Percentiles rank a stretch among this genome's conserved stretches.
Conservation (phyloP, 2,888 invertebrate genomes). For the Lordiphosa andalusiaca region DNA sequence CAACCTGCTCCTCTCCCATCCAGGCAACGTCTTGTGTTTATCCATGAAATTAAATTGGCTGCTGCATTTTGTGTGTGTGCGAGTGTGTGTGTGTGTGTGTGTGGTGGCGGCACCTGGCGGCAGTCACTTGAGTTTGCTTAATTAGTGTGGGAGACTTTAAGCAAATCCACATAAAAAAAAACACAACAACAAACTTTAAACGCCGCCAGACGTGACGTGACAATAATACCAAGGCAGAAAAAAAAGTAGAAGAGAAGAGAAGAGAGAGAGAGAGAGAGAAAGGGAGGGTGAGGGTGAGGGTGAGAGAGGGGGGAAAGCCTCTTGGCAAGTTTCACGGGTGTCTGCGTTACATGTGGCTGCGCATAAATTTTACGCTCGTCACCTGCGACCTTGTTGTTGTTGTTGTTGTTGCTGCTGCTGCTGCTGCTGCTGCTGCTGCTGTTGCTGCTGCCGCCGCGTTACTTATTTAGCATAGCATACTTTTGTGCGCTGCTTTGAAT, state of each 20-base stretch:
- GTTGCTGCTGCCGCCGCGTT: conserved; percentile 37
- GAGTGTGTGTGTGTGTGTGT: too few species aligned
- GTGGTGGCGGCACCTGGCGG: conserved; percentile 48
- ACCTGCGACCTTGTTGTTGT: conserved; percentile 67
- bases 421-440: conserved; percentile 30
- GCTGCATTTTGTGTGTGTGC: conserved; percentile 41
- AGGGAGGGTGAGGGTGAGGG: not conserved
- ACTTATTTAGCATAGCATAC: conserved; percentile 70
- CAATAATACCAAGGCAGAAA: conserved; percentile 55
- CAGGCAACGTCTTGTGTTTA: conserved; percentile 51
- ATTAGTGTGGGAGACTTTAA: conserved; percentile 30
- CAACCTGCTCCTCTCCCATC: too few species aligned
- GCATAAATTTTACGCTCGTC: conserved; percentile 72
- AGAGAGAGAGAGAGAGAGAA: conserved; percentile 8
- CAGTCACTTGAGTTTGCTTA: conserved; percentile 31
- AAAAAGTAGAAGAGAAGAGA: too few species aligned
- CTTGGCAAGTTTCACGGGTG: conserved; percentile 51
- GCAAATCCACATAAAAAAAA: not conserved
- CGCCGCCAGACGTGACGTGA: conserved; percentile 69
- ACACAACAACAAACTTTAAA: conserved; percentile 11
- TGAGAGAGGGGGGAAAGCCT: conserved; percentile 11
- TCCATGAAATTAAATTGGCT: conserved; percentile 66
- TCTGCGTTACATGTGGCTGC: conserved; percentile 66
- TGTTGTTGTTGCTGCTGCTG: conserved; percentile 24
- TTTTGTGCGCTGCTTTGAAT: conserved; percentile 46